Conservation (phyloP, 2,888 invertebrate species). For the Toxonevra muliebris region DNA sequence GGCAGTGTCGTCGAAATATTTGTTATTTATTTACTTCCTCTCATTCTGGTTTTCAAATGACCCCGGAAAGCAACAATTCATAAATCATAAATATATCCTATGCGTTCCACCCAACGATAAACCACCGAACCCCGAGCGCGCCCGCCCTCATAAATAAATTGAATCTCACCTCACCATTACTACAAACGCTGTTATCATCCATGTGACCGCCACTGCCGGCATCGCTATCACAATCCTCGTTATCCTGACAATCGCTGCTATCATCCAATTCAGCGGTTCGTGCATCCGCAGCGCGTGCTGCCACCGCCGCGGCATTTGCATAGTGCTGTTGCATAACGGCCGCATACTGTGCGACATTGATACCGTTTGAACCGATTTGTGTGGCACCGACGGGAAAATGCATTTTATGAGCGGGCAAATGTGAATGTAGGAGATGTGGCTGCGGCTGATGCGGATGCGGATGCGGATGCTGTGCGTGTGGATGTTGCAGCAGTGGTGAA, state of each 20-base stretch:
- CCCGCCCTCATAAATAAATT: conserved; percentile 49
- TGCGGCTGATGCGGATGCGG: conserved; percentile 30
- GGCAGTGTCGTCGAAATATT: too few species aligned
- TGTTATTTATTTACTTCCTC: too few species aligned
- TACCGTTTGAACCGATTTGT: conserved; percentile 54
- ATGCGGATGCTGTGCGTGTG: conserved; percentile 35
- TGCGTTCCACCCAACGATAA: not conserved
- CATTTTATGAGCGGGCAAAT: conserved; percentile 48
- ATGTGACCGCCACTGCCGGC: conserved; percentile 54
- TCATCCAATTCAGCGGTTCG: conserved; percentile 55
- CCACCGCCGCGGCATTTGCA: conserved; percentile 55
- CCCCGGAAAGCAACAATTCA: too few species aligned
- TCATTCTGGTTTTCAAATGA: too few species aligned
- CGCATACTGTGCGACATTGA: conserved; percentile 59
- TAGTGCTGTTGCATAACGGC: conserved; percentile 61
- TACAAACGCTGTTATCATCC: conserved; percentile 64
- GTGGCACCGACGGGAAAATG: conserved; percentile 54
- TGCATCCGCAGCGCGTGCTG: conserved; percentile 54
- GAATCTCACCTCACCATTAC: conserved; percentile 64
- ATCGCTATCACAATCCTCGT: conserved; percentile 61
- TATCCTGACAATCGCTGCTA: conserved; percentile 61
- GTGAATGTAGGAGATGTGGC: conserved; percentile 36
- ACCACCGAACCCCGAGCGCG: conserved; percentile 1
- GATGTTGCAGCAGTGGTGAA: conserved; percentile 27
- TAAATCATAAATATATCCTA: too few species aligned